Base-by-base conservation (phyloP, 2,888 invertebrate species). In the Pecten maximus region DNA sequence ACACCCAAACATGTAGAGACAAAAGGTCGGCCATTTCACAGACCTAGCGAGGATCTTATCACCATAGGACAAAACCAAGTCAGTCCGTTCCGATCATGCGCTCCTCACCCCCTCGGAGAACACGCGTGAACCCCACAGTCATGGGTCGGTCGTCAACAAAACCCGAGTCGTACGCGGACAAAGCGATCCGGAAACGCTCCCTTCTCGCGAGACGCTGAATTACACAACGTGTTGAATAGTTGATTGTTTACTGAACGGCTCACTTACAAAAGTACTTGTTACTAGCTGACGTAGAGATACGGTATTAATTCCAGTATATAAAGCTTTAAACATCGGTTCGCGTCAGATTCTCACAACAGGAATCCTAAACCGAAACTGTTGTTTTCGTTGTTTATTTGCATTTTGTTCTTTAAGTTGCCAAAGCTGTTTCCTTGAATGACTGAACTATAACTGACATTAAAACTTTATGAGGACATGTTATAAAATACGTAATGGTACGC, bases 191-290 rank as follows among this genome's bases (percentile, higher is more conserved):
- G 74, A 74, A 74, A 74, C 74, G 35, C 15, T 74, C 35, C 35
- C 60, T n/a, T 28, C 74, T 74, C 74, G 74, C 74, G 74, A 74
- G 74, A 28, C 74, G 74, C 23, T 74, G 19, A 23, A 74, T 74
- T 74, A 35, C 28, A 35, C 74, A 74, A 74, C 35, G 74, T 74
- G 74, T 10, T 74, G 74, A 74, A 28, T 74, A 28, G 12, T 74
- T 2, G 10, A 74, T 74, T 74, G 74, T 74, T 28, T 35, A 28
- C 2, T 74, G 74, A 35, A 28, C 35, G 74, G 28, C 28, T 74
- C 74, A 35, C 74, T 74, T 74, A 74, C 74, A 35, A 74, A 74
- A 74, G 74, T 74, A 74, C 74, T 74, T 74, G 74, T 54, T 54
- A 10, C 8, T 10, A 6, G 2, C 35, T 74, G 28, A 28, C 28